phyloP scores from a whole-genome alignment of 2,888 invertebrate species.

The Drosophila putrida region DNA sequence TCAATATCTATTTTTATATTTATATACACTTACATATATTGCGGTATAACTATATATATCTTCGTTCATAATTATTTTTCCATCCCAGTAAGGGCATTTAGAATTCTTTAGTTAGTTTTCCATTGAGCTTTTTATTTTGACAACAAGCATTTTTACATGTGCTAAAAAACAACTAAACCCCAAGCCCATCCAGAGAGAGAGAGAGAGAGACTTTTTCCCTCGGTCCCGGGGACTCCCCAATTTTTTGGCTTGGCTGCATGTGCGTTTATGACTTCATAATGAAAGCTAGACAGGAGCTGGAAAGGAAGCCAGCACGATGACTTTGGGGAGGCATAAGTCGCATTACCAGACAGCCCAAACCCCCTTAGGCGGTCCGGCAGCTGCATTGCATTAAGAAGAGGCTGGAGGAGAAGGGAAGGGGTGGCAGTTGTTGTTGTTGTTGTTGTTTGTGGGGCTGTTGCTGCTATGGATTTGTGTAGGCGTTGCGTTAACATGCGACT shows the following conservation, averaged over 20 bases:
- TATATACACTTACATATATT: background rate
- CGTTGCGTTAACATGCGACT: slow-evolving; percentile 82
- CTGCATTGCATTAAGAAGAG: slow-evolving; percentile 62
- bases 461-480: slow-evolving; percentile 77
- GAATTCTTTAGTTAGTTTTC: background rate
- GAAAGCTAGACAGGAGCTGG: slow-evolving; percentile 59
- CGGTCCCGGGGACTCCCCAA: slow-evolving; percentile 42
- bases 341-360: slow-evolving; percentile 51
- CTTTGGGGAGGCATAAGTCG: slow-evolving; percentile 73
- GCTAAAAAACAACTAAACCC: slow-evolving; percentile 68
- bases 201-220: background rate
- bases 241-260: slow-evolving; percentile 66
- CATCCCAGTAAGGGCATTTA: slow-evolving; percentile 10
- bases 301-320: slow-evolving; percentile 53
- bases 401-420: background rate
- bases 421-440: slow-evolving; percentile 20
- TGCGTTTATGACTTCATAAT: slow-evolving; percentile 82
- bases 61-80: too few species aligned
- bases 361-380: slow-evolving; percentile 40
- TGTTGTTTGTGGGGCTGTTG: slow-evolving; percentile 33
- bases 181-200: slow-evolving; percentile 3
- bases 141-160: slow-evolving; percentile 80
- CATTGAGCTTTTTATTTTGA: slow-evolving; percentile 38
- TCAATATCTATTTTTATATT: background rate
- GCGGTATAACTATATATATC: too few species aligned